Base-by-base conservation (phyloP, 2,888 invertebrate species). In the Eumerus sabulonum region DNA sequence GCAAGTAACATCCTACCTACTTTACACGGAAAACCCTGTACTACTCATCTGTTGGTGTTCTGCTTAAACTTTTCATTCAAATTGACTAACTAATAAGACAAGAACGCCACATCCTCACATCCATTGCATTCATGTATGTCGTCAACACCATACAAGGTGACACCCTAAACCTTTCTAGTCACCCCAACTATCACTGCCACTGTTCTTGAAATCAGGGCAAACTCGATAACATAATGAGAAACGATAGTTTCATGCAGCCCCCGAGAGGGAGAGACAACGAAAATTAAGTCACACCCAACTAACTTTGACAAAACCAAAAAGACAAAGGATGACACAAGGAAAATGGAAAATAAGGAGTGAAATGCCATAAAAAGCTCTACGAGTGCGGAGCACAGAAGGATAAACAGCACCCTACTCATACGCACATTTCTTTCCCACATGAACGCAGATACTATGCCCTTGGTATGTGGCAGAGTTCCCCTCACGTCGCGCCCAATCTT, bases 241-340 rank as follows among this genome's bases (percentile, higher is more conserved):
- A 17, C 38, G 7, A 3, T 40, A 40, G 12, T 11, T 40, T 3
- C 40, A n/a, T n/a, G 17, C 17, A 40, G n/a, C 64, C 7, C 35
- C 12, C 45, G 35, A 14, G 50, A 36, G 51, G 19, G 27, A 13
- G 9, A 67, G 53, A 66, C 47, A 40, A 53, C 56, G 27, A 67
- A 74, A 67, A 67, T 68, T 62, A 44, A 74, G 56, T 68, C 56
- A 74, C 54, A 67, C 54, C 59, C 73, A 54, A 54, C 47, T 53
- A 60, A 60, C 53, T 73, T 54, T 12, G 40, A 17, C 19, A 47
- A 16, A 18, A 9, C 44, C 14, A 42, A 36, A 44, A 27, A 48
- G n/a, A 44, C 47, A 48, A 16, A n/a, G 7, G 27, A 27, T 27
- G 27, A 27, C 3, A 27, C 7, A 27, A 27, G 7, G 27, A 27